phyloP scores from a whole-genome alignment of 1,140 invertebrate species.

The Holcopasites calliopsidis region DNA sequence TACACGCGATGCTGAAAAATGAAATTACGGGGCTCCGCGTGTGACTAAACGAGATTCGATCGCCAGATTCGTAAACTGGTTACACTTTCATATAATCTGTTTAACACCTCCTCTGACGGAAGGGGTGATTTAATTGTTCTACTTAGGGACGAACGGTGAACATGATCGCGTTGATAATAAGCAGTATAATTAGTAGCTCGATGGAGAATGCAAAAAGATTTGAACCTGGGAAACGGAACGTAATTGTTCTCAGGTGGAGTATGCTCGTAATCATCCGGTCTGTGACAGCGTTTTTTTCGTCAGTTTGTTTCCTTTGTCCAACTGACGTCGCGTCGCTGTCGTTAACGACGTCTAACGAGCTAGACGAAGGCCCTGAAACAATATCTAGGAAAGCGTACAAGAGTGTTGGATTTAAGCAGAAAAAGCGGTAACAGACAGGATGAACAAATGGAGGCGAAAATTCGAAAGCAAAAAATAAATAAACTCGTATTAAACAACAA shows the following conservation, averaged over 20 bases:
- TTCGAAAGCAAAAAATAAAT: too few relatives aligned
- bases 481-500: too few relatives aligned
- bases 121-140: too few relatives aligned
- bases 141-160: too few relatives aligned
- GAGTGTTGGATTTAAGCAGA: not conserved
- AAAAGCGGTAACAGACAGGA: not conserved
- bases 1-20: not conserved
- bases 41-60: not conserved
- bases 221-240: not conserved
- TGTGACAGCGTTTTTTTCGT: not conserved
- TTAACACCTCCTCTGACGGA: too few relatives aligned
- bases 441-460: not conserved
- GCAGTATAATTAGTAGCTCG: too few relatives aligned
- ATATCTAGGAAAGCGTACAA: conserved; percentile 21
- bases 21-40: not conserved
- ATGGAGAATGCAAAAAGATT: too few relatives aligned
- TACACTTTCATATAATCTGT: too few relatives aligned
- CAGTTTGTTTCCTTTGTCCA: conserved; percentile 19
- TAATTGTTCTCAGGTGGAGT: not conserved
- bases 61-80: too few relatives aligned
- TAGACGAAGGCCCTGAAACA: conserved; percentile 24
- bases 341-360: conserved; percentile 58
- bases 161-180: too few relatives aligned
- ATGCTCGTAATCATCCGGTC: conserved; percentile 24
- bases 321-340: conserved; percentile 22